A percentile compares a stretch with the other conserved stretches of the same genome.
phyloP scores from a whole-genome alignment of 1,140 invertebrate species.

The Caligus rogercresseyi region DNA sequence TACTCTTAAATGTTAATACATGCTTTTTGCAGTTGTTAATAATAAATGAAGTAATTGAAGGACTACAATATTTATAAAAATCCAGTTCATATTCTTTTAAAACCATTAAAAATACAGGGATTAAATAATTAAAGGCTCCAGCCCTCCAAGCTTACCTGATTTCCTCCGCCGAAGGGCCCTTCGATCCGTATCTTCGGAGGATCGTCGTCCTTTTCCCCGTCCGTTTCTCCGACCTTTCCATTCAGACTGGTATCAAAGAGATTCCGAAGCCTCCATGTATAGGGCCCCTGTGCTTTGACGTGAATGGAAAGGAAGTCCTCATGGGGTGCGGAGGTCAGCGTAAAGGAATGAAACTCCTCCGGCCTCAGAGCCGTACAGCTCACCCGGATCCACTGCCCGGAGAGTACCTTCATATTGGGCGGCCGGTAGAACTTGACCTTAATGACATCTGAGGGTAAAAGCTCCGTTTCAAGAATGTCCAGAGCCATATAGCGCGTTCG shows the following conservation, averaged over 20 bases:
- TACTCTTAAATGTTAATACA: no score
- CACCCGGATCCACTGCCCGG: slow-evolving; percentile 67
- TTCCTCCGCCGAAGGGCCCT: slow-evolving; percentile 94
- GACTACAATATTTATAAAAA: no score
- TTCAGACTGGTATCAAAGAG: slow-evolving; percentile 90
- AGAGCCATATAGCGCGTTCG: slow-evolving; percentile 81
- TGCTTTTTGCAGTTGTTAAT: no score
- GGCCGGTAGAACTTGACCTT: slow-evolving; percentile 65
- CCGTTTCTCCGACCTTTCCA: slow-evolving; percentile 39
- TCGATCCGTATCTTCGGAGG: slow-evolving; percentile 63
- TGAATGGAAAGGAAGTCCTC: slow-evolving; percentile 93
- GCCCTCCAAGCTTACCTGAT: slow-evolving; percentile 54
- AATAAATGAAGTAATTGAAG: no score
- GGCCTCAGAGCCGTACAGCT: slow-evolving; percentile 77
- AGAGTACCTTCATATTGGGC: slow-evolving; percentile 24
- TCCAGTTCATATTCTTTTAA: no score
- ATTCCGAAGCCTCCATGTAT: slow-evolving; percentile 96
- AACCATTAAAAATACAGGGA: no score
- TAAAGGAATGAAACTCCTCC: slow-evolving; percentile 94
- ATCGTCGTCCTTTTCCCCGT: slow-evolving; percentile 47
- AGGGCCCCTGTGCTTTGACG: slow-evolving; percentile 94
- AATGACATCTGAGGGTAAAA: slow-evolving; percentile 85
- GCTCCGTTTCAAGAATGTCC: slow-evolving; percentile 83
- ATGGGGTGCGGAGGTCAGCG: slow-evolving; percentile 90
- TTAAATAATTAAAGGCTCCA: no score